Conservation (phyloP, 1,140 invertebrate genomes). For the Apis mellifera region DNA sequence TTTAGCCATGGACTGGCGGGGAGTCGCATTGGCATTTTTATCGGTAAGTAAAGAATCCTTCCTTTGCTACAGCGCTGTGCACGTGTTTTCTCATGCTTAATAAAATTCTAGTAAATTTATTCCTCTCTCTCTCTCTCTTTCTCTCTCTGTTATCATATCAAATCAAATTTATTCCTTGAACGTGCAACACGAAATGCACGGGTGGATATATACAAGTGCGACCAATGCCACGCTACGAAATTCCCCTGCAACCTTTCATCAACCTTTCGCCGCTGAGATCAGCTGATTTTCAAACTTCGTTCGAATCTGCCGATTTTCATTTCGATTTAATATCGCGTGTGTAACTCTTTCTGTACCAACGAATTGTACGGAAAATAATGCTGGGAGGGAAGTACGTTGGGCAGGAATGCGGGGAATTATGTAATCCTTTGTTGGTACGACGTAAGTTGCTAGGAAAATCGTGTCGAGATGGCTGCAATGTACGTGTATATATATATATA, state of each 20-base stretch:
- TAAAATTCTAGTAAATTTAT: no score
- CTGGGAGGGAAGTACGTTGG: conserved; percentile 52
- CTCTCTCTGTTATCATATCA: no score
- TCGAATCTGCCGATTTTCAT: conserved; percentile 8
- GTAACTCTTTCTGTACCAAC: conserved; percentile 54
- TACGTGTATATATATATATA: no score
- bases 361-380: conserved; percentile 1
- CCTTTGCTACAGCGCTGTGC: neutral
- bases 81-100: neutral
- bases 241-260: no score
- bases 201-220: neutral
- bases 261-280: neutral
- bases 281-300: neutral
- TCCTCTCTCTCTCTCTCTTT: no score
- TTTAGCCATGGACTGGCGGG: conserved; percentile 79
- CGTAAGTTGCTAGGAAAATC: conserved; percentile 43
- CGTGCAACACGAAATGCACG: neutral
- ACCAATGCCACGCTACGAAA: neutral
- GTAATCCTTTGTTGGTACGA: conserved; percentile 74
- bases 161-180: neutral
- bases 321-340: neutral
- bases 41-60: conserved; percentile 68
- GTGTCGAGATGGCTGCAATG: conserved; percentile 21
- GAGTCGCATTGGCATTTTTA: conserved; percentile 70
- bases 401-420: conserved; percentile 69